These are phyloP conservation scores for Myotis daubentonii DNA, from an alignment of 2,797 vertebrate genomes.

Conservation along the genomic window DNA sequence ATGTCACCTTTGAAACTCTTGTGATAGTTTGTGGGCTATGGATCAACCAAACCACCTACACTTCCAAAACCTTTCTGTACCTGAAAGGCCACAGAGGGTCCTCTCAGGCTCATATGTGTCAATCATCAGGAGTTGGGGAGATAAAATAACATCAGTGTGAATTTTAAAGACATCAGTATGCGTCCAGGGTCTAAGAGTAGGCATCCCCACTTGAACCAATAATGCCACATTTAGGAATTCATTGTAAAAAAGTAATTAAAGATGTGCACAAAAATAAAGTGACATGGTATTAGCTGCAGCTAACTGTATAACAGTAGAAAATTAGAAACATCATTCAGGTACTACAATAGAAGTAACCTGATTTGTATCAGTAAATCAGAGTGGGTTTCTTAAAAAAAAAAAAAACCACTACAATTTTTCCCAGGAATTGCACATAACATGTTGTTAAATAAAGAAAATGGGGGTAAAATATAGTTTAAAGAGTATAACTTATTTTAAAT, in stretches of 20 bases:
- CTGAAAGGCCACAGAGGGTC: neutral
- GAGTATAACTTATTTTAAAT: neutral
- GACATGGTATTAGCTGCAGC: neutral
- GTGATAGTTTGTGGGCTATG: neutral
- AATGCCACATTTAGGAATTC: neutral
- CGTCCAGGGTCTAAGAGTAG: neutral
- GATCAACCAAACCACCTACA: slow-evolving; percentile 39
- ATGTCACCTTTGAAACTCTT: slow-evolving; percentile 72
- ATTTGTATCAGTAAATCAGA: neutral
- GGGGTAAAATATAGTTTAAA: neutral
- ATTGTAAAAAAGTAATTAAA: slow-evolving; percentile 15
- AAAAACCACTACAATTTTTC: neutral
- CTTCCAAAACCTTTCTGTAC: slow-evolving; percentile 56
- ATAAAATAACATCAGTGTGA: neutral
- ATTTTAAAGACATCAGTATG: neutral
- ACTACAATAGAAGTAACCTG: neutral
- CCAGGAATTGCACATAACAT: neutral
- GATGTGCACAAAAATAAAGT: neutral
- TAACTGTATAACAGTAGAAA: neutral
- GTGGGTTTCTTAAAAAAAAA: neutral
- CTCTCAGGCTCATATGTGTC: neutral
- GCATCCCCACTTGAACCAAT: neutral
- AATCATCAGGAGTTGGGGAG: neutral
- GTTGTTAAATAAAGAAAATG: slow-evolving; percentile 14
- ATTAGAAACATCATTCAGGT: neutral